Evolutionary conservation across 2,797 vertebrate species (phyloP).

Genomic region (Kryptopterus vitreolus): DNA sequence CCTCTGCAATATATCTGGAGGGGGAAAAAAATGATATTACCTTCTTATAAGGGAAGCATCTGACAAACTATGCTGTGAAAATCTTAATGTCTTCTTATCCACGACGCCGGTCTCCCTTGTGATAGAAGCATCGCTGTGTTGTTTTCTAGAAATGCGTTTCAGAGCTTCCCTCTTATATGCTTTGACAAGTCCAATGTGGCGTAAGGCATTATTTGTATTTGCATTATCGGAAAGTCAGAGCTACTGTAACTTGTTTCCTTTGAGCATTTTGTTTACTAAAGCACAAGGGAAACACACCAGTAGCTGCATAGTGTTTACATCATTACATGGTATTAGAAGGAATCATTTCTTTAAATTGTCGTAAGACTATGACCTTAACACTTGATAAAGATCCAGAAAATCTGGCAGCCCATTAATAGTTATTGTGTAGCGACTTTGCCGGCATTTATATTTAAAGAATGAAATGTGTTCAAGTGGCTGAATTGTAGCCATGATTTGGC

Average conservation of each 20-base stretch:
- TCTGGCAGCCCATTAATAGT: not conserved
- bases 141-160: not conserved
- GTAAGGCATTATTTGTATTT: not conserved
- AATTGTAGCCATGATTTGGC: not conserved
- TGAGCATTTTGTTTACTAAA: not conserved
- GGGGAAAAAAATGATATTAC: not conserved
- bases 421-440: not conserved
- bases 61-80: not conserved
- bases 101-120: not conserved
- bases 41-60: not conserved
- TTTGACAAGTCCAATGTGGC: not conserved
- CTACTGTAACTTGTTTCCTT: constrained; percentile 21
- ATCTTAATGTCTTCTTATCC: not conserved
- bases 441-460: not conserved
- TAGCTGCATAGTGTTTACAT: not conserved
- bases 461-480: not conserved
- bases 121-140: not conserved
- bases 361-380: not conserved
- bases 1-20: not conserved
- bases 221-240: constrained; percentile 9
- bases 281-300: not conserved
- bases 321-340: not conserved
- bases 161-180: not conserved
- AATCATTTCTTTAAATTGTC: not conserved
- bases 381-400: not conserved